Evolutionary conservation across 2,888 invertebrate genomes (phyloP).

Genomic region (Germaria angustata): DNA sequence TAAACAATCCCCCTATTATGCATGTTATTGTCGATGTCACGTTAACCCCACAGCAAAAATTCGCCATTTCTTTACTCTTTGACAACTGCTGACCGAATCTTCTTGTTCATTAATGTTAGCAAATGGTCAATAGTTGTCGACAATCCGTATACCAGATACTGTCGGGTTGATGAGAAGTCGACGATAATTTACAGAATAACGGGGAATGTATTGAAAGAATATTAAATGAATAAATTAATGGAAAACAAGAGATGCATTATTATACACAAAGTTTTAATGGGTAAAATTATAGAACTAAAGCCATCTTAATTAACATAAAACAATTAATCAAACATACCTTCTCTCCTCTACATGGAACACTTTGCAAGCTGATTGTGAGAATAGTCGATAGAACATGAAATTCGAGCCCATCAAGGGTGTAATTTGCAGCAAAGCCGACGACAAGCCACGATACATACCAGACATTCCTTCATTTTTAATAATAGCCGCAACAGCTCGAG

Average conservation of each 20-base stretch:
- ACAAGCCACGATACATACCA: conserved; percentile 90
- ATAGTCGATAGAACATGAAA: conserved; percentile 93
- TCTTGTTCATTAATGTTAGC: no score
- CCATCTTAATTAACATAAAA: neutral
- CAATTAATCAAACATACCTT: conserved; percentile 67
- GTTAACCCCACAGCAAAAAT: no score
- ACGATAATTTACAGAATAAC: no score
- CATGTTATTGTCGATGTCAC: no score
- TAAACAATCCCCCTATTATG: no score
- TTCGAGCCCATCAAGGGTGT: conserved; percentile 95
- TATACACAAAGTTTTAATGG: no score
- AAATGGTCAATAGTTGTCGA: no score
- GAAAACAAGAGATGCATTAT: neutral
- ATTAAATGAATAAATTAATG: neutral
- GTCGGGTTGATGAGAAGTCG: no score
- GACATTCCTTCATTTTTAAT: conserved; percentile 84
- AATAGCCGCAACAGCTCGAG: conserved; percentile 81
- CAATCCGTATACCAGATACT: no score
- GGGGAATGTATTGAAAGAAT: no score
- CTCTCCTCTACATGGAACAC: conserved; percentile 75
- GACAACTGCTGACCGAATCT: no score
- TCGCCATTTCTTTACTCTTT: no score
- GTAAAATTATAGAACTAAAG: neutral
- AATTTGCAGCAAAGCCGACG: conserved; percentile 91
- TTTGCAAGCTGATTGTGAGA: conserved; percentile 82